These are phyloP conservation scores for Coptodon rendalli DNA, from an alignment of 2,113 vertebrate species.

Conservation along the genomic window DNA sequence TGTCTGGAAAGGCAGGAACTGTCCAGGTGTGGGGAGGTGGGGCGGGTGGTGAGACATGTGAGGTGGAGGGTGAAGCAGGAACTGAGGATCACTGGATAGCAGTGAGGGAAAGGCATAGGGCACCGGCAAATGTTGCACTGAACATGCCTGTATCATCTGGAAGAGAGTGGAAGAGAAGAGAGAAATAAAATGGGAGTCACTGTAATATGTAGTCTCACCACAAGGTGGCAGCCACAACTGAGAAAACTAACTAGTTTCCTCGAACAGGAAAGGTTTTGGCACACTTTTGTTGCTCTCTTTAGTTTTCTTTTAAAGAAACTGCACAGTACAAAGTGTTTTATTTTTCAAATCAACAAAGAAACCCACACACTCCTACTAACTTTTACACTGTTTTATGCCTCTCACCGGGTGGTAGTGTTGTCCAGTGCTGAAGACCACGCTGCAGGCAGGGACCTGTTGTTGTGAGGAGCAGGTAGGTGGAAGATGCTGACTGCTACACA, in stretches of 20 bases:
- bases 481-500: conserved; percentile 93
- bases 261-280: neutral
- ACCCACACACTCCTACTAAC: neutral
- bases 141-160: conserved; percentile 95
- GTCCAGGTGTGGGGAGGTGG: conserved; percentile 86
- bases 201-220: conserved; percentile 21
- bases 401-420: conserved; percentile 96
- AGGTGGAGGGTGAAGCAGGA: conserved; percentile 86
- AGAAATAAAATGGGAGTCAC: neutral
- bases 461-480: conserved; percentile 89
- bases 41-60: conserved; percentile 89
- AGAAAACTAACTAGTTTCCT: neutral
- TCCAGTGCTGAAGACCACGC: conserved; percentile 90
- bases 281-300: neutral
- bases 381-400: conserved; percentile 69
- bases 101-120: conserved; percentile 94
- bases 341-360: neutral
- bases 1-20: conserved; percentile 94
- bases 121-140: conserved; percentile 93
- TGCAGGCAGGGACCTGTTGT: conserved; percentile 91
- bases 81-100: conserved; percentile 91
- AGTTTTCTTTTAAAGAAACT: neutral
- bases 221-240: conserved; percentile 50
- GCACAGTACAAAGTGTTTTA: neutral
- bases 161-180: conserved; percentile 42